Conservation (phyloP, 2,797 vertebrate species). For the Melanotaenia parkinsoni region DNA sequence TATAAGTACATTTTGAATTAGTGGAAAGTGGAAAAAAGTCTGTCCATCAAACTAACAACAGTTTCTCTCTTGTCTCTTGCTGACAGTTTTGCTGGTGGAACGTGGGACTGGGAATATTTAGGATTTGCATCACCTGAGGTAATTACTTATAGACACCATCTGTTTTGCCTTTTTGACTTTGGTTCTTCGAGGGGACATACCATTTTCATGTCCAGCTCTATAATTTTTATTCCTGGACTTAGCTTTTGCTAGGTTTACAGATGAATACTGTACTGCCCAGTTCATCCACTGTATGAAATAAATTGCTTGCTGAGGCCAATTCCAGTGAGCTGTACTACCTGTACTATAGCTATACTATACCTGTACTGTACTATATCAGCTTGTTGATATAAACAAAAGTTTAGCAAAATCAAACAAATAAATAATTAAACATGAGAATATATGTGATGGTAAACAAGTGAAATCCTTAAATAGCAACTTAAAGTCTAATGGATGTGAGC, state of each 20-base stretch:
- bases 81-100: conserved; percentile 96
- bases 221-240: neutral
- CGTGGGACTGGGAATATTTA: conserved; percentile 99
- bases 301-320: neutral
- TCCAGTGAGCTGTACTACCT: neutral
- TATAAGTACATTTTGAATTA: neutral
- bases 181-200: neutral
- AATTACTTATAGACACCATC: conserved; percentile 49
- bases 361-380: no score
- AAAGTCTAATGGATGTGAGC: neutral
- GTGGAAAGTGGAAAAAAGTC: neutral
- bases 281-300: neutral
- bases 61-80: conserved; percentile 30
- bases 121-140: conserved; percentile 99
- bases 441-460: neutral
- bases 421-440: neutral
- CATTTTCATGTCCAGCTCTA: neutral
- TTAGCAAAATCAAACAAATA: neutral
- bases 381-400: neutral
- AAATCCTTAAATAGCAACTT: neutral
- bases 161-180: neutral
- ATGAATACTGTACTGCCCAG: neutral
- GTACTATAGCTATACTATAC: no score
- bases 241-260: neutral
- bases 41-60: neutral